Evolutionary conservation across 2,797 vertebrate species (phyloP).

Genomic region (Argya squamiceps): DNA sequence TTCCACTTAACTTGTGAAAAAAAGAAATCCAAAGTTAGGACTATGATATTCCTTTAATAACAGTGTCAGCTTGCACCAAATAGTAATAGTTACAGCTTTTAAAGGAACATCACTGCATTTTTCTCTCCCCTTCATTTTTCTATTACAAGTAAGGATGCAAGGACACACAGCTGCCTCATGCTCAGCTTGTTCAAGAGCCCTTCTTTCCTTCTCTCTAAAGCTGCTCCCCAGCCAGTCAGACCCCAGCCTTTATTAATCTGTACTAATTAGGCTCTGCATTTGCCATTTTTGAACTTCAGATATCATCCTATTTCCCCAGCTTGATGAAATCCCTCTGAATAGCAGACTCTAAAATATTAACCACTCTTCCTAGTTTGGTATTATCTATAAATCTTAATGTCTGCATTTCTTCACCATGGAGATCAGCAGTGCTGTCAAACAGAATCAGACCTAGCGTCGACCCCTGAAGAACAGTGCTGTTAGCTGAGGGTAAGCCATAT

Average conservation of each 20-base stretch:
- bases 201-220: background rate
- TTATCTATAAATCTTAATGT: background rate
- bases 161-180: background rate
- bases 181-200: background rate
- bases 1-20: background rate
- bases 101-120: background rate
- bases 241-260: background rate
- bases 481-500: background rate
- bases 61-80: background rate
- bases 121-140: background rate
- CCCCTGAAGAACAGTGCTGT: background rate
- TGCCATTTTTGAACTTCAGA: background rate
- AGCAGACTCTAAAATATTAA: background rate
- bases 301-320: background rate
- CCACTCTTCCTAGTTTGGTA: background rate
- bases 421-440: background rate
- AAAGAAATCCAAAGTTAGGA: background rate
- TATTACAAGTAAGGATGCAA: background rate
- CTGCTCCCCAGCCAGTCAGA: background rate
- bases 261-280: background rate
- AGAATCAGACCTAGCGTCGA: background rate
- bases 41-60: background rate
- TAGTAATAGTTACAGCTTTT: background rate
- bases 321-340: background rate
- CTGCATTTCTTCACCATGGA: background rate